These are phyloP conservation scores for Tetropium fuscum DNA, from an alignment of 2,888 invertebrate genomes.

Conservation along the genomic window DNA sequence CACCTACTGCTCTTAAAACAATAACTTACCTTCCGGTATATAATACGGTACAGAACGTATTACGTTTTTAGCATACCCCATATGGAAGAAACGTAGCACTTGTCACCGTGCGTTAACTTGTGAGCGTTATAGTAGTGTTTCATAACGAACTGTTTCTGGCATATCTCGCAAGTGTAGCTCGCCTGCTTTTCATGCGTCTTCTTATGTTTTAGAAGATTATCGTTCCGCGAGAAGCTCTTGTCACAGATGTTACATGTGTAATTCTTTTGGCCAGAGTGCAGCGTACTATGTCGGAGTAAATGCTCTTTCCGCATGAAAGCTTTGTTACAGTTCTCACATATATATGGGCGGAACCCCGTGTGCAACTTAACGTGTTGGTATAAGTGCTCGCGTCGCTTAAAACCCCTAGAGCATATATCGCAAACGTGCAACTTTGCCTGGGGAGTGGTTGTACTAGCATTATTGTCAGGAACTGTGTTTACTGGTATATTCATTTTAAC, in stretches of 20 bases:
- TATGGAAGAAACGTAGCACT: conserved; percentile 41
- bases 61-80: conserved; percentile 51
- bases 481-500: conserved; percentile 14
- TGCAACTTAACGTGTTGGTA: conserved; percentile 77
- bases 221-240: conserved; percentile 70
- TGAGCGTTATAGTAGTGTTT: conserved; percentile 77
- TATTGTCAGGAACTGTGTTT: conserved; percentile 29
- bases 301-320: conserved; percentile 79
- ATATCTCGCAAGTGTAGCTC: conserved; percentile 74
- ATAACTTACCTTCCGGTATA: no score
- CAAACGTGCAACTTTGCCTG: conserved; percentile 62
- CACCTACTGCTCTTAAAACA: no score
- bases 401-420: conserved; percentile 73
- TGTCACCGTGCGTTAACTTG: conserved; percentile 67
- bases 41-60: not conserved
- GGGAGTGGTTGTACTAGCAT: conserved; percentile 13
- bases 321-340: conserved; percentile 74
- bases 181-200: conserved; percentile 71
- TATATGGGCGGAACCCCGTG: conserved; percentile 75
- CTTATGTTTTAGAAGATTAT: conserved; percentile 72
- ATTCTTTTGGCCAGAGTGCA: conserved; percentile 77
- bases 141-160: conserved; percentile 75
- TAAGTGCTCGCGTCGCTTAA: conserved; percentile 77
- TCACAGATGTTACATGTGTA: conserved; percentile 72
- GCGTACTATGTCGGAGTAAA: conserved; percentile 74